phyloP scores from a whole-genome alignment of 1,140 invertebrate genomes.

The Maconellicoccus hirsutus region DNA sequence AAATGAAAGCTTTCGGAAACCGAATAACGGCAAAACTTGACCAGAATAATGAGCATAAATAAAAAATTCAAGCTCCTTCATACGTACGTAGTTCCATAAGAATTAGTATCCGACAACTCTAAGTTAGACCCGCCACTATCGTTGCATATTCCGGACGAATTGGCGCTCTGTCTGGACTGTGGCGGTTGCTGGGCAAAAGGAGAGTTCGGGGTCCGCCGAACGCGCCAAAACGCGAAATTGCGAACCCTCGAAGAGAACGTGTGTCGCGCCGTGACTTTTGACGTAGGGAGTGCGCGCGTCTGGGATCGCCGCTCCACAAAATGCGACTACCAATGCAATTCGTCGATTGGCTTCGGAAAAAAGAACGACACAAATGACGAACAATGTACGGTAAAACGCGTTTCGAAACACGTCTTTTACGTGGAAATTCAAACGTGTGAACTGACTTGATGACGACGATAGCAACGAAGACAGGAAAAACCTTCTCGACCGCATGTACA shows the following conservation, averaged over 20 bases:
- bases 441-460: slow-evolving; percentile 3
- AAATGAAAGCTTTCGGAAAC: no score
- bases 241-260: slow-evolving; percentile 15
- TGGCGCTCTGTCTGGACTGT: slow-evolving; percentile 12
- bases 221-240: slow-evolving; percentile 18
- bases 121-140: background rate
- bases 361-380: no score
- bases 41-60: no score
- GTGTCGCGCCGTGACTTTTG: slow-evolving; percentile 17
- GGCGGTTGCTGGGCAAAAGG: background rate
- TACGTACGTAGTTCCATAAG: background rate
- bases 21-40: no score
- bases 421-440: background rate
- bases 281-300: background rate
- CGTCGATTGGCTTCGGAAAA: background rate
- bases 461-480: background rate
- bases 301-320: background rate
- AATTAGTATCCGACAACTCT: background rate
- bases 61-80: no score
- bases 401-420: background rate
- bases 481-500: slow-evolving; percentile 6
- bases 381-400: background rate
- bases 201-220: slow-evolving; percentile 14
- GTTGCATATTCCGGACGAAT: background rate
- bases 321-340: background rate